Evolutionary conservation across 2,888 invertebrate genomes (phyloP).

Genomic region (Rhagium mordax): DNA sequence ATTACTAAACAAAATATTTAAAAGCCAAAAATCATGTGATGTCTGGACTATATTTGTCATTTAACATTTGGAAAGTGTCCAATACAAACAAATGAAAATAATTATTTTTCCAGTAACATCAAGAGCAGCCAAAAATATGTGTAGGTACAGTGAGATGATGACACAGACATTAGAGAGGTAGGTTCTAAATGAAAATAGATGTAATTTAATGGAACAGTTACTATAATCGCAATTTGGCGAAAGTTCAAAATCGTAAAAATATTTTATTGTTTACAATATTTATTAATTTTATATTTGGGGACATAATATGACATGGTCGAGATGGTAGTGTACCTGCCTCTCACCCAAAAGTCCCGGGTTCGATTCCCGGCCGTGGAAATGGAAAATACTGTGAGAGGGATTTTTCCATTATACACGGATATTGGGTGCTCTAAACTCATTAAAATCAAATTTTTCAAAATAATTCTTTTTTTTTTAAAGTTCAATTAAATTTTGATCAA

Average conservation of each 20-base stretch:
- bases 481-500: too few relatives aligned
- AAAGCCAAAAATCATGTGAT: conserved; percentile 9
- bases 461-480: too few relatives aligned
- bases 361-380: too few relatives aligned
- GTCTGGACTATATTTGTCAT: conserved; percentile 20
- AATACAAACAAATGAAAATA: not conserved
- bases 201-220: not conserved
- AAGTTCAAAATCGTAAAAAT: conserved; percentile 26
- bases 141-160: conserved; percentile 14
- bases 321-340: too few relatives aligned
- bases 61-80: conserved; percentile 10
- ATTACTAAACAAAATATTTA: not conserved
- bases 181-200: conserved; percentile 21
- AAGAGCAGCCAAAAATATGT: conserved; percentile 11
- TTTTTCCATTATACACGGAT: too few relatives aligned
- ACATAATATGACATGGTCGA: too few relatives aligned
- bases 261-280: conserved; percentile 13
- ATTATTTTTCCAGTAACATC: conserved; percentile 18
- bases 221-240: not conserved
- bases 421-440: too few relatives aligned
- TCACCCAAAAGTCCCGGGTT: too few relatives aligned
- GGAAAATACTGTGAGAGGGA: too few relatives aligned
- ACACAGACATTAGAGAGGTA: conserved; percentile 10
- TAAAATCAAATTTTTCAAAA: too few relatives aligned
- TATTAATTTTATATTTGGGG: not conserved